phyloP scores from a whole-genome alignment of 2,113 vertebrate genomes.

The Acrocephalus kingi region DNA sequence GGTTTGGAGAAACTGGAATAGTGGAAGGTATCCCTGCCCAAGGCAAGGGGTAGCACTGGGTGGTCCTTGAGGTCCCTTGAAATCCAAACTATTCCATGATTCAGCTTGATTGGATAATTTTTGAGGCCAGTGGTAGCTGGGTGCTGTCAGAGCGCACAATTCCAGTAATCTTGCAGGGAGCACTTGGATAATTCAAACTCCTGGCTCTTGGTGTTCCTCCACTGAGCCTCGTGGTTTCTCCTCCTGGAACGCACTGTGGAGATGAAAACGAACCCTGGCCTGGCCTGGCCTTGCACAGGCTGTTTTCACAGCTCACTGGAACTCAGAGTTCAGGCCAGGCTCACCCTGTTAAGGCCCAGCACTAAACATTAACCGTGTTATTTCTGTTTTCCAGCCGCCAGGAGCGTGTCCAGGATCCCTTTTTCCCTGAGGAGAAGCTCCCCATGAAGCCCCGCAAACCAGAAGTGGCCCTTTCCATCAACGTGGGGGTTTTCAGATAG shows the following conservation, averaged over 20 bases:
- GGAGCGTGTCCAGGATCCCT: neutral
- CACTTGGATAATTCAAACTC: neutral
- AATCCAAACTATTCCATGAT: neutral
- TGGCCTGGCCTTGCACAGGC: neutral
- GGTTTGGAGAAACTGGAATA: neutral
- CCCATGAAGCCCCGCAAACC: constrained; percentile 35
- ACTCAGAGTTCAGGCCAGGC: neutral
- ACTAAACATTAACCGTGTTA: rapidly evolving
- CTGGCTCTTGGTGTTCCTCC: neutral
- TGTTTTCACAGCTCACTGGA: neutral
- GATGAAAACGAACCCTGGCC: neutral
- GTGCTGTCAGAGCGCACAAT: neutral
- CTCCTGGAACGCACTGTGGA: rapidly evolving
- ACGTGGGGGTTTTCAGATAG: constrained; percentile 76
- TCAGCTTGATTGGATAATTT: neutral
- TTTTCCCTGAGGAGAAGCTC: neutral
- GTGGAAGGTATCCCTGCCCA: neutral
- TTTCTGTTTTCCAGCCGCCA: constrained; percentile 15
- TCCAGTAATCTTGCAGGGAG: neutral
- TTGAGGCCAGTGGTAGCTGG: neutral
- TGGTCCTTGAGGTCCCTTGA: neutral
- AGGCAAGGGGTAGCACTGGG: too few relatives aligned
- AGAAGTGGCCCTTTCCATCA: constrained; percentile 79
- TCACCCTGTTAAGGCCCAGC: neutral
- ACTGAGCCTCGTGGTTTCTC: rapidly evolving